Conservation (phyloP, 2,888 invertebrate genomes). For the Amorpha juglandis region DNA sequence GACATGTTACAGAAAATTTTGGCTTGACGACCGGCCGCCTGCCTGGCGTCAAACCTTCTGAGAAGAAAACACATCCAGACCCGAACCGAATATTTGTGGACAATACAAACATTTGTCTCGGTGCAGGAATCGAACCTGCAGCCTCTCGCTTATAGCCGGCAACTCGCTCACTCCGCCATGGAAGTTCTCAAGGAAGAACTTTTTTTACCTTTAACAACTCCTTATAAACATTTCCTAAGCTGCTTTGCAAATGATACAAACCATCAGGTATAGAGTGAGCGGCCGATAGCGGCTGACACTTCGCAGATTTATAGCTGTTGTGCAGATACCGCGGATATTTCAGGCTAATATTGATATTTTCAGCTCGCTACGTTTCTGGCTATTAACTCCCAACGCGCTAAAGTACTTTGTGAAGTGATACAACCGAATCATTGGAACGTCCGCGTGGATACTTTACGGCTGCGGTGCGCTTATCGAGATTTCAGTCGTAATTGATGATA, state of each 20-base stretch:
- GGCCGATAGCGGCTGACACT: slow-evolving; percentile 78
- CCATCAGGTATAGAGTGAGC: slow-evolving; percentile 77
- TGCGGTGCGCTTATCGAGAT: slow-evolving; percentile 9
- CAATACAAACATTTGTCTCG: no score
- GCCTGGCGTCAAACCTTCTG: no score
- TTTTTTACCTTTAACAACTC: slow-evolving; percentile 18
- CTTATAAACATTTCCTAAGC: slow-evolving; percentile 66
- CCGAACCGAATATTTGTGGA: no score
- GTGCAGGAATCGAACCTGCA: no score
- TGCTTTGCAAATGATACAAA: slow-evolving; percentile 82
- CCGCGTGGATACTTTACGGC: slow-evolving; percentile 21
- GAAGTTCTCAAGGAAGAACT: no score
- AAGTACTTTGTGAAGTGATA: slow-evolving; percentile 71
- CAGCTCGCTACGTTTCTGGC: slow-evolving; percentile 60
- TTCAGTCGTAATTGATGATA: slow-evolving; percentile 27
- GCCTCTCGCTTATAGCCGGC: no score
- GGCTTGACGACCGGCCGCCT: no score
- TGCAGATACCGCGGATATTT: slow-evolving; percentile 73
- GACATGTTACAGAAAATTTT: no score
- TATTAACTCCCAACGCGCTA: slow-evolving; percentile 74
- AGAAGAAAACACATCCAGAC: no score
- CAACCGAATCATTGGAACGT: slow-evolving; percentile 52
- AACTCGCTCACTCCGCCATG: no score
- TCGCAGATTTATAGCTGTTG: slow-evolving; percentile 73
- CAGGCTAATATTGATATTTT: slow-evolving; percentile 77